Evolutionary conservation across 2,113 vertebrate species (phyloP).

Genomic region (Notarius lentiginosus): DNA sequence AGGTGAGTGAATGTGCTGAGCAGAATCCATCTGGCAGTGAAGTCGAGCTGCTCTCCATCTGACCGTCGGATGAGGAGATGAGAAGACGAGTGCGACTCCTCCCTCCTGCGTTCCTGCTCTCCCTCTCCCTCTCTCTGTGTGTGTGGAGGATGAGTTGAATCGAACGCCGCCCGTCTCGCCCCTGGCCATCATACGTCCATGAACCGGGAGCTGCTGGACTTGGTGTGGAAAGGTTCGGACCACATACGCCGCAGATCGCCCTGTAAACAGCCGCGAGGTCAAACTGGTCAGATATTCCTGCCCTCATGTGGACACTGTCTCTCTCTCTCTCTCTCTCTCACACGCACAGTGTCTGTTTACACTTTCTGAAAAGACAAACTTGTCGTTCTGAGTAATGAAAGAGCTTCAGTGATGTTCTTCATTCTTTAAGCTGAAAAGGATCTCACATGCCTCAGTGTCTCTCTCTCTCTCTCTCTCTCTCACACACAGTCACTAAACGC

Average conservation of each 20-base stretch:
- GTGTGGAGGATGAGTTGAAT: slow-evolving; percentile 46
- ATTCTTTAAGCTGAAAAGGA: too few species aligned
- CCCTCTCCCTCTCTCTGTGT: slow-evolving; percentile 61
- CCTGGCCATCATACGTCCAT: slow-evolving; percentile 95
- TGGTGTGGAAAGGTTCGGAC: slow-evolving; percentile 98
- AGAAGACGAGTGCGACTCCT: slow-evolving; percentile 55
- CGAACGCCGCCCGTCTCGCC: slow-evolving; percentile 53
- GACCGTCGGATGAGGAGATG: slow-evolving; percentile 53
- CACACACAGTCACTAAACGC: not conserved
- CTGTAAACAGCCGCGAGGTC: slow-evolving; percentile 63
- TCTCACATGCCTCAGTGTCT: too few species aligned
- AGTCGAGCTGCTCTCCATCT: slow-evolving; percentile 42
- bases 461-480: too few species aligned
- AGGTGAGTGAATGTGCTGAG: slow-evolving; percentile 31
- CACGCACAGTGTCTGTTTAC: not conserved
- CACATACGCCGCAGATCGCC: slow-evolving; percentile 98
- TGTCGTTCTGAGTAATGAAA: too few species aligned
- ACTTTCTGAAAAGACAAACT: too few species aligned
- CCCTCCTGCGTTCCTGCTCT: slow-evolving; percentile 23
- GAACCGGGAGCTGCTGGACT: slow-evolving; percentile 94
- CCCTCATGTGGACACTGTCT: not conserved
- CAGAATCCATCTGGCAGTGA: slow-evolving; percentile 59
- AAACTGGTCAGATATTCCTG: not conserved
- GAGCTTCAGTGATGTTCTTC: too few species aligned
- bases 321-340: not conserved